Evolutionary conservation across 2,113 vertebrate species (phyloP).

Genomic region (Siphamia tubifer): DNA sequence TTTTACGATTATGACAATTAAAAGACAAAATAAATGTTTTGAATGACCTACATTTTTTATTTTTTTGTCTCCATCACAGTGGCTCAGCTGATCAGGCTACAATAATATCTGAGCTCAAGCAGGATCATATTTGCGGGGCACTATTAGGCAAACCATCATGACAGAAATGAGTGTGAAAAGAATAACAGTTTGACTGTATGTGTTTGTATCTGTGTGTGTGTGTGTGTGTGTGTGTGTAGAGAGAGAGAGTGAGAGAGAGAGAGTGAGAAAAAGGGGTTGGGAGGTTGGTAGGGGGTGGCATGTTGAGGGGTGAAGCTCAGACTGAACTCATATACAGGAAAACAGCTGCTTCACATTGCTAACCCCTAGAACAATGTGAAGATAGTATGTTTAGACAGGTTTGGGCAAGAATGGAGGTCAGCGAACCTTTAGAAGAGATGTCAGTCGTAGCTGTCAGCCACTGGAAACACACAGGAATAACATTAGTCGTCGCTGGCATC

Average conservation of each 20-base stretch:
- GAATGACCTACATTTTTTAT: constrained; percentile 4
- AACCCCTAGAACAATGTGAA: constrained; percentile 77
- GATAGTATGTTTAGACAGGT: constrained; percentile 78
- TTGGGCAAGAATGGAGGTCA: constrained; percentile 76
- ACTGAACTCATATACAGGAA: constrained; percentile 66
- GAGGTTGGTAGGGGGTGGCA: not conserved
- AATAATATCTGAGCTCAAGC: constrained; percentile 38
- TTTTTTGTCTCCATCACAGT: too few species aligned
- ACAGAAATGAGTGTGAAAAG: not conserved
- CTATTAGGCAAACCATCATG: constrained; percentile 15
- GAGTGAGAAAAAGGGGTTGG: not conserved
- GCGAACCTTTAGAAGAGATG: constrained; percentile 65
- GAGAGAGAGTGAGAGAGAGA: not conserved
- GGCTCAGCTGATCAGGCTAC: not conserved
- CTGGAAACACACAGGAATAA: constrained; percentile 53
- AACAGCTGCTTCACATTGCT: constrained; percentile 79
- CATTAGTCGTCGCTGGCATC: constrained; percentile 36
- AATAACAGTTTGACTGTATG: constrained; percentile 7
- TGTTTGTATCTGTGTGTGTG: constrained; percentile 14
- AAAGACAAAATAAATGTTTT: too few species aligned
- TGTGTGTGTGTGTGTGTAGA: too few species aligned
- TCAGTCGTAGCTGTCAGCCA: constrained; percentile 53
- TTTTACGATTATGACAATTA: too few species aligned
- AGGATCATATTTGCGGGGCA: not conserved
- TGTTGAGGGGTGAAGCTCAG: constrained; percentile 41